Conservation (phyloP, 2,113 vertebrate species). For the Dipodomys merriami region DNA sequence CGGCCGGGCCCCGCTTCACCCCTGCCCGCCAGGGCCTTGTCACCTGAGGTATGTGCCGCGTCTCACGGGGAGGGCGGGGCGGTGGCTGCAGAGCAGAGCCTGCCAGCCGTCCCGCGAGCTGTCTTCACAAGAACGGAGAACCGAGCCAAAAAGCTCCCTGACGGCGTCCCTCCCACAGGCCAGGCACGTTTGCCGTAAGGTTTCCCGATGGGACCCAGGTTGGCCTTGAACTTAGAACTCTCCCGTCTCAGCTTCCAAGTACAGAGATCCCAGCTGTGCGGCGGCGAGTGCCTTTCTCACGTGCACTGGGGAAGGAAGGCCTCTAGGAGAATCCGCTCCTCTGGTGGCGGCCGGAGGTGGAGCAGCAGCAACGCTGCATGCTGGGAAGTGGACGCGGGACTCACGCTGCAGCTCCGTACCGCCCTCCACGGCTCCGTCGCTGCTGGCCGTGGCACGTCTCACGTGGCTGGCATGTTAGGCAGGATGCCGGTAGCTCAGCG, state of each 20-base stretch:
- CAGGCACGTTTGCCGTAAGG: not conserved
- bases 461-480: not conserved
- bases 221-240: not conserved
- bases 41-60: constrained; percentile 85
- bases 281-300: too few species aligned
- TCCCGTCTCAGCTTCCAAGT: not conserved
- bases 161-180: constrained; percentile 67
- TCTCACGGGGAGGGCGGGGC: constrained; percentile 75
- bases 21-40: constrained; percentile 82
- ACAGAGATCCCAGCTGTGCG: not conserved
- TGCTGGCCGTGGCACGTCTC: not conserved
- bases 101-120: not conserved
- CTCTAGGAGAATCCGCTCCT: too few species aligned
- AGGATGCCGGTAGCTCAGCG: not conserved
- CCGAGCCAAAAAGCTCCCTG: constrained; percentile 54
- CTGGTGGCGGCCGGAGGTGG: too few species aligned
- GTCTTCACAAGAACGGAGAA: constrained; percentile 63
- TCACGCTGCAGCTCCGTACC: too few species aligned
- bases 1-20: constrained; percentile 84
- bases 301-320: too few species aligned
- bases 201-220: not conserved
- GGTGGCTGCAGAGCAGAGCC: constrained; percentile 79
- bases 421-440: not conserved
- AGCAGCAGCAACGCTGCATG: too few species aligned
- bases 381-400: too few species aligned